Evolutionary conservation across 2,888 invertebrate genomes (phyloP), one percentile per base, ranked within the genome.

Genomic region (Drosophila prolongata): DNA sequence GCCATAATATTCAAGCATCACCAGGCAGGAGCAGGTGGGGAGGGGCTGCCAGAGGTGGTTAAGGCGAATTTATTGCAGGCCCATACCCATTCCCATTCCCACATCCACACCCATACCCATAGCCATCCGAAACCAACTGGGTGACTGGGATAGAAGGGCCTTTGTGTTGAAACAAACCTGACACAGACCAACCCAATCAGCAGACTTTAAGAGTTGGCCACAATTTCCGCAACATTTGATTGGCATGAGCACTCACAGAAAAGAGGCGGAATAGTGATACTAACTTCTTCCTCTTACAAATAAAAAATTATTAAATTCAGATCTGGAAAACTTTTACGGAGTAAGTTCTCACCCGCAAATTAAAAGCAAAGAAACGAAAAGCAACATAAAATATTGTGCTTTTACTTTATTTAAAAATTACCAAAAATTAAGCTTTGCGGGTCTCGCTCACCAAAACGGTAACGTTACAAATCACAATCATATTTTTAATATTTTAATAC

Each of bases 141-240:
- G 38, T 37, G 47, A 53, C 46, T 43, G 42, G 34, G 19, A 43
- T 34, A 42, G 38, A 37, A 59, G 44, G 58, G 47, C 67, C 55
- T 44, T 54, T 56, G 59, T 44, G 46, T 59, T 58, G 58, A 60
- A 56, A 69, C 64, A 60, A 38, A 58, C 38, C 46, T 47, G 52
- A 57, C 58, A 74, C 74, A 78, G 75, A 77, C 73, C 80, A 66
- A 80, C 54, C 73, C 81, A 86, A 83, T 80, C 78, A 83, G 57
- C 49, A 69, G 55, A 47, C 71, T 72, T 71, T 62, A 86, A 80
- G 73, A 74, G 73, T 73, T 67, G 62, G 62, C 81, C 81, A 79
- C 86, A 81, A 86, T 82, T 81, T 81, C 87, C 81, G 84, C 80
- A 73, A 66, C 67, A 73, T 76, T 78, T 83, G 72, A 83, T 86